phyloP scores from a whole-genome alignment of 2,113 vertebrate species.

The Electrona antarctica region DNA sequence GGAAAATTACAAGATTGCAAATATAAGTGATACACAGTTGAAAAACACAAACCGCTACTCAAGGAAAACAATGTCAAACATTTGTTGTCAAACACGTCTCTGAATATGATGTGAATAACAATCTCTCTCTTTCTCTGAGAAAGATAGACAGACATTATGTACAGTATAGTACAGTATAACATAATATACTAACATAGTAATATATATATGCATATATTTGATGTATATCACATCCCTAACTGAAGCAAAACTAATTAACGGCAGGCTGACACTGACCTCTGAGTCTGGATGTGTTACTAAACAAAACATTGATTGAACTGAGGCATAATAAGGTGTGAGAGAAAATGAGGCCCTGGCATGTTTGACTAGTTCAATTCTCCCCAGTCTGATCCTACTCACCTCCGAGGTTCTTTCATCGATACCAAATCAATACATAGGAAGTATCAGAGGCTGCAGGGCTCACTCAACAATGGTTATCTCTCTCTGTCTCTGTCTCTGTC shows the following conservation, averaged over 20 bases:
- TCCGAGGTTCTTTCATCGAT: slow-evolving; percentile 19
- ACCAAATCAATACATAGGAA: slow-evolving; percentile 13
- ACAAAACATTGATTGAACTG: slow-evolving; percentile 20
- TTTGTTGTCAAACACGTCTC: neutral
- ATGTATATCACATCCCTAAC: neutral
- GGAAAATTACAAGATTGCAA: too few relatives aligned
- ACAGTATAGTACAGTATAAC: too few relatives aligned
- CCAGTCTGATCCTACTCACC: neutral
- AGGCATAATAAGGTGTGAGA: neutral
- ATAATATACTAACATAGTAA: too few relatives aligned
- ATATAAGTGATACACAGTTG: too few relatives aligned
- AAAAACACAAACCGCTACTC: too few relatives aligned
- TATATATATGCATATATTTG: slow-evolving; percentile 22
- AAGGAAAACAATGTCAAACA: too few relatives aligned
- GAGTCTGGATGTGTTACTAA: slow-evolving; percentile 29
- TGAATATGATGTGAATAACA: neutral
- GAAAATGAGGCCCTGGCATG: neutral
- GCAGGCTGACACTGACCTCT: slow-evolving; percentile 13
- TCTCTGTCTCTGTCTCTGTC: neutral
- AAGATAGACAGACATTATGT: too few relatives aligned
- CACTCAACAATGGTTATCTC: neutral
- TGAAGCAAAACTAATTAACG: slow-evolving; percentile 37
- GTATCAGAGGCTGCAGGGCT: neutral
- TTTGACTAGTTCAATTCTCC: neutral
- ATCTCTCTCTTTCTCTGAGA: neutral